These are phyloP conservation scores for Dendronephthya gigantea DNA, from an alignment of 64 coral and sea anemone species.

Conservation along the genomic window DNA sequence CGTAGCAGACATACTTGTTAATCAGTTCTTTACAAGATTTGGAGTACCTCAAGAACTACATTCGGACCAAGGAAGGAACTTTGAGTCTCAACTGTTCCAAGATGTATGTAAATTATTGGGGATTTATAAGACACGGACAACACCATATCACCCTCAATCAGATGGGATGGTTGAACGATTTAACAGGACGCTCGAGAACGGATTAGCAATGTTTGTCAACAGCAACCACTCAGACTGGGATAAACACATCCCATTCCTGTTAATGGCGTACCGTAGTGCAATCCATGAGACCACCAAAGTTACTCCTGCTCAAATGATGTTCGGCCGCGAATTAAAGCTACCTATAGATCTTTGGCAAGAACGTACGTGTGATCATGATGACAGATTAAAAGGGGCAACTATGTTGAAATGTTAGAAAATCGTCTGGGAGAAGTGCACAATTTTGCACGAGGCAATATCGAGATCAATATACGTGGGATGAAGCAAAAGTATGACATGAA, in stretches of 20 bases:
- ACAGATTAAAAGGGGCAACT: too few relatives aligned
- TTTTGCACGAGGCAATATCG: too few relatives aligned
- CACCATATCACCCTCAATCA: neutral
- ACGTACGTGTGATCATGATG: neutral
- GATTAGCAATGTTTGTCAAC: slow-evolving; percentile 18
- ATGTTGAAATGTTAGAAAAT: too few relatives aligned
- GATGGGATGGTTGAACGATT: neutral
- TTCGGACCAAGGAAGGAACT: slow-evolving; percentile 22
- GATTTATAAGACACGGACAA: neutral
- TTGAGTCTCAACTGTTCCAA: neutral
- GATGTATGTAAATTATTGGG: neutral
- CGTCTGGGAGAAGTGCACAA: too few relatives aligned
- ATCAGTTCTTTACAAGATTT: neutral
- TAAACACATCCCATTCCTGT: slow-evolving; percentile 21
- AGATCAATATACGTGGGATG: too few relatives aligned
- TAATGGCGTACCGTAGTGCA: slow-evolving; percentile 44
- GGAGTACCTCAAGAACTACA: neutral
- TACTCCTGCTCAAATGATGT: slow-evolving; percentile 27
- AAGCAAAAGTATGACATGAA: too few relatives aligned
- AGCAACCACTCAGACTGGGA: slow-evolving; percentile 42
- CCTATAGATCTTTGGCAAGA: neutral
- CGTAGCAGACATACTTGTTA: neutral
- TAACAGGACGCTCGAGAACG: neutral
- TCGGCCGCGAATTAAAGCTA: slow-evolving; percentile 11
- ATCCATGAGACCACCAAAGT: slow-evolving; percentile 31